A percentile compares a stretch with the other conserved stretches of the same genome.
phyloP scores from a whole-genome alignment of 2,888 invertebrate genomes.

The Eutolmus rufibarbis region DNA sequence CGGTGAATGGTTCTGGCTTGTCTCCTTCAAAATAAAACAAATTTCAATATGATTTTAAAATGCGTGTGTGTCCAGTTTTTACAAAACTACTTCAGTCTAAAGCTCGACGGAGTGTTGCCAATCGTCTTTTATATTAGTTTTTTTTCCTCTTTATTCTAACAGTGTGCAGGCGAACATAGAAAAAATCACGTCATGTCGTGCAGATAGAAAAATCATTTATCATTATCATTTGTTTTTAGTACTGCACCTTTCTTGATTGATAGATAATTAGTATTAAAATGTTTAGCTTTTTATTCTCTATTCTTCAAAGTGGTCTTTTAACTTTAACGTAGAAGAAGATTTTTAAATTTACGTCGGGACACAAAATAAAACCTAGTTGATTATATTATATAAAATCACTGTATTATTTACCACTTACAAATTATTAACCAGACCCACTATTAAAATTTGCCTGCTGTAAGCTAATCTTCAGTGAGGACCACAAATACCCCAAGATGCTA shows the following conservation, averaged over 20 bases:
- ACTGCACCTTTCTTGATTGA: background rate
- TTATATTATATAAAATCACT: no score
- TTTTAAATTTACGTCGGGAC: no score
- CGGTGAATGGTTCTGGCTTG: background rate
- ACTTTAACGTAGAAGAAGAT: no score
- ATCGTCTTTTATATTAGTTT: background rate
- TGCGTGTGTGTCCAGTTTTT: background rate
- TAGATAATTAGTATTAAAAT: background rate
- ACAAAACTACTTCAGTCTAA: background rate
- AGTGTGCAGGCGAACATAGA: background rate
- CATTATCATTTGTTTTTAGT: background rate
- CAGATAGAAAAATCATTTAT: conserved; percentile 1
- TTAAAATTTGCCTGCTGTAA: no score
- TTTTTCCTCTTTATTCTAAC: background rate
- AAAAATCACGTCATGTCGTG: background rate
- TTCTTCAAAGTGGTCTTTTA: no score
- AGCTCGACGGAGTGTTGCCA: background rate
- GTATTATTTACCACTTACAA: no score
- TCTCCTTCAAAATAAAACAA: background rate
- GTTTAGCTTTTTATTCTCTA: background rate
- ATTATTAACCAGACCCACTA: no score
- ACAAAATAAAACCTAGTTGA: no score
- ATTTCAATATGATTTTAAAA: background rate
- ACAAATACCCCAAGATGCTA: no score
- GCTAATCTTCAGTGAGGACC: no score